Base-by-base conservation (phyloP, 2,113 vertebrate genomes). In the Smithornis capensis region DNA sequence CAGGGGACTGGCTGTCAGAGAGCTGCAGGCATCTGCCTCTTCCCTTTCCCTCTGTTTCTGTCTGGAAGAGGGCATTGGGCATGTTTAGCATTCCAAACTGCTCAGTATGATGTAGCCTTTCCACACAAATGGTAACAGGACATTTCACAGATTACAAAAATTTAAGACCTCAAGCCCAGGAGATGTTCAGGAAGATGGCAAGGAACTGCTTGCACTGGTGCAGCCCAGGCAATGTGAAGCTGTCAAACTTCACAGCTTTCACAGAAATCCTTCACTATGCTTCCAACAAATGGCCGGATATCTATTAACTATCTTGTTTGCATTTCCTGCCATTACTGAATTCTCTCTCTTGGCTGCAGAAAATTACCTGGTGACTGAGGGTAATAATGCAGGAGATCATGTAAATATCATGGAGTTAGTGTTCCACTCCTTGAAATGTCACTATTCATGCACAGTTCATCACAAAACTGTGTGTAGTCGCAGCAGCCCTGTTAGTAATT, bases 1-100 rank as follows among this genome's bases (percentile, higher is more conserved):
- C 89, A 92, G 91, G 86, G 93, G 92, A 42, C 68, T 52, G 81
- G 27, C 81, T 94, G 91, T 74, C 92, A 84, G 23, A 85, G 59
- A 92, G 70, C 80, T 89, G 68, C 81, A 28, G 56, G 86, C 37
- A 50, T 82, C 85, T 91, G 35, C 78, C 86, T 87, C 64, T 44
- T 59, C 74, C 67, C 37, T 57, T 74, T 40, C 47, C 33, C 80
- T 93, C 65, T 83, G 57, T 18, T 89, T 59, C 28, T 83, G 16
- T 53, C 52, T 81, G 45, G 38, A 70, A 67, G 38, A 45, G 78
- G 64, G 60, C 86, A 89, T 42, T 5, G 10, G 78, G 28, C 64
- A 45, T 13, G 62, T 92, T 93, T 50, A 35, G 35, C 18, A 6
- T 53, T 74, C 38, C 75, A 71, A 56, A 78, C 73, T 88, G 75